Percentiles rank a stretch among this genome's conserved stretches.
Evolutionary conservation across 2,113 vertebrate species (phyloP).

Genomic region (Hypanus sabinus): DNA sequence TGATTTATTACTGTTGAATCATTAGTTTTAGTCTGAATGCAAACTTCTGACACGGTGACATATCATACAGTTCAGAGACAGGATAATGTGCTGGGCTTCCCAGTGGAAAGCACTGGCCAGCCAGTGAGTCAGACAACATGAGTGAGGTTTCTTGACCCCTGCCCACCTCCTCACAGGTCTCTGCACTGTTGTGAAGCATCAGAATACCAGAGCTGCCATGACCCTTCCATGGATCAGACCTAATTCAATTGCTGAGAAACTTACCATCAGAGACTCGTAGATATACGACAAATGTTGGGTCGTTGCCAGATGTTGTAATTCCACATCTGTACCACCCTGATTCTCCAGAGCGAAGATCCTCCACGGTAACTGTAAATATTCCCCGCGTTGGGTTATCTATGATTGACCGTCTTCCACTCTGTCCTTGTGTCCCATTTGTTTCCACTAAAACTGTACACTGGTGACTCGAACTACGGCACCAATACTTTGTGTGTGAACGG

Average conservation of each 20-base stretch:
- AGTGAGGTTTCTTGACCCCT: neutral
- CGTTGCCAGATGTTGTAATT: fast-evolving
- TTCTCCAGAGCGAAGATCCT: neutral
- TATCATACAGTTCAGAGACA: no score
- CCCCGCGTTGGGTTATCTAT: neutral
- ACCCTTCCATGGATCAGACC: neutral
- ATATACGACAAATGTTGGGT: neutral
- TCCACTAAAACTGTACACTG: neutral
- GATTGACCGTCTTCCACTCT: neutral
- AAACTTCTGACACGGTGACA: no score
- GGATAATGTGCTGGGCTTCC: no score
- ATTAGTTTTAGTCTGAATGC: no score
- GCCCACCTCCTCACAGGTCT: neutral
- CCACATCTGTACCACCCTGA: neutral
- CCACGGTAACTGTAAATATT: neutral
- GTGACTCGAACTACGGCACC: neutral
- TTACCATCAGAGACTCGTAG: neutral
- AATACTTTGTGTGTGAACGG: neutral
- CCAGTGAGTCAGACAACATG: neutral
- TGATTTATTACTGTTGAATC: no score
- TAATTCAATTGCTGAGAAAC: neutral
- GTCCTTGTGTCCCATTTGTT: neutral
- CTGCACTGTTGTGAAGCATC: neutral
- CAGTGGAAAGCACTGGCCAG: neutral
- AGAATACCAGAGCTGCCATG: neutral